phyloP scores from a whole-genome alignment of 2,797 vertebrate genomes.

The Taenioides sp. region DNA sequence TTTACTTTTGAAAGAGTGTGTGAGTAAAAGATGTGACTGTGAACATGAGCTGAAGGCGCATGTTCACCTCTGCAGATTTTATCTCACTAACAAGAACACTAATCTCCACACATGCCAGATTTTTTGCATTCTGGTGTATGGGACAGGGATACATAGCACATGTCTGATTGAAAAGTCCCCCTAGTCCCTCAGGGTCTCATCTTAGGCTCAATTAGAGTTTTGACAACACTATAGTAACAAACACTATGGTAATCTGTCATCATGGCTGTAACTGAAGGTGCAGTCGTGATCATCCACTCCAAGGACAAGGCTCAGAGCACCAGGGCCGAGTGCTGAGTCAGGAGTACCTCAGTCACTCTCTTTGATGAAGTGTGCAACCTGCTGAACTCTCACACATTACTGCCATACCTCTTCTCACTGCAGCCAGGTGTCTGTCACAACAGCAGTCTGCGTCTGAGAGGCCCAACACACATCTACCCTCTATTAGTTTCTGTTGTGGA shows the following conservation, averaged over 20 bases:
- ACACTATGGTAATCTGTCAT: slow-evolving; percentile 20
- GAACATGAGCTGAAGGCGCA: background rate
- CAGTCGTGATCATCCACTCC: background rate
- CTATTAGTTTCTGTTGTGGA: background rate
- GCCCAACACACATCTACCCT: background rate
- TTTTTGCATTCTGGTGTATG: slow-evolving; percentile 22
- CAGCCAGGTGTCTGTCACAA: background rate
- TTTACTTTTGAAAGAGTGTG: background rate
- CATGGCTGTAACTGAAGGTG: slow-evolving; percentile 28
- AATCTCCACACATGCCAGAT: slow-evolving; percentile 37
- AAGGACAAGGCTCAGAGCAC: slow-evolving; percentile 2
- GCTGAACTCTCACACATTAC: slow-evolving; percentile 29
- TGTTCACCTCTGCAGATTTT: slow-evolving; percentile 15
- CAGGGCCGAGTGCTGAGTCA: slow-evolving; percentile 10
- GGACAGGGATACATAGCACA: slow-evolving; percentile 14
- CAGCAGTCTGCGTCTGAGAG: background rate
- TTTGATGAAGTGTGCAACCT: slow-evolving; percentile 18
- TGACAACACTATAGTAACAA: slow-evolving; percentile 16
- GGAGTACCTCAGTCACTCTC: slow-evolving; percentile 3
- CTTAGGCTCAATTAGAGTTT: slow-evolving; percentile 14
- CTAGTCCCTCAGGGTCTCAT: slow-evolving; percentile 20
- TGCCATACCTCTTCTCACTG: slow-evolving; percentile 24
- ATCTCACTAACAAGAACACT: slow-evolving; percentile 33
- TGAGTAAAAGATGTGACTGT: slow-evolving; percentile 3
- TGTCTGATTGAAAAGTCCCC: slow-evolving; percentile 18